phyloP scores from a whole-genome alignment of 1,140 invertebrate genomes.

The Solenopsis invicta region DNA sequence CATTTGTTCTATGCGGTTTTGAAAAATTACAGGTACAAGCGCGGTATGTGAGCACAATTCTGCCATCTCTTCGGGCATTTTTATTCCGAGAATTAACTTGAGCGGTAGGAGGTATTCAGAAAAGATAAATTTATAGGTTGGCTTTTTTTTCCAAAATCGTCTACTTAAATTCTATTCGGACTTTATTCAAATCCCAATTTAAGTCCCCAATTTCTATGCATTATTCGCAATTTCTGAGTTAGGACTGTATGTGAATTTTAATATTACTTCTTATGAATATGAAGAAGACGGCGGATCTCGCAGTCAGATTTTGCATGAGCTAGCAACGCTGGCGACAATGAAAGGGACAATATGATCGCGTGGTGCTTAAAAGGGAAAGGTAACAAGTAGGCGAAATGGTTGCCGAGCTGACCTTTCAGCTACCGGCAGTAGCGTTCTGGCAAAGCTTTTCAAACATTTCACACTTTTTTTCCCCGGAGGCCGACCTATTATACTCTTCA shows the following conservation, averaged over 20 bases:
- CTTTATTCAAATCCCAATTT: constrained; percentile 2
- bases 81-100: neutral
- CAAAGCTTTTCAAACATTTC: constrained; percentile 43
- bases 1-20: constrained; percentile 27
- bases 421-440: neutral
- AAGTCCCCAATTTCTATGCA: constrained; percentile 39
- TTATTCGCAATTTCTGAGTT: constrained; percentile 48
- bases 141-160: neutral
- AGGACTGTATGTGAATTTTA: constrained; percentile 47
- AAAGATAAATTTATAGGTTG: neutral
- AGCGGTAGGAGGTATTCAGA: neutral
- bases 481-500: neutral
- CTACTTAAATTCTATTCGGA: constrained; percentile 8
- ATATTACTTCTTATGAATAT: constrained; percentile 57
- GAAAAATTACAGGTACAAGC: constrained; percentile 34
- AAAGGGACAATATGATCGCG: constrained; percentile 47
- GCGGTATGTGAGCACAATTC: neutral
- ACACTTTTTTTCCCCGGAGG: constrained; percentile 30
- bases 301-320: neutral
- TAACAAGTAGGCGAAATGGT: constrained; percentile 4
- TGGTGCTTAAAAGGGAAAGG: constrained; percentile 17
- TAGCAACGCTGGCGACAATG: neutral
- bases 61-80: neutral
- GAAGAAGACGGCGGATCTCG: constrained; percentile 21
- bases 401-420: neutral